A percentile compares a stretch with the other conserved stretches of the same genome.
phyloP scores from a whole-genome alignment of 2,888 invertebrate genomes.

The Cerastoderma edule region DNA sequence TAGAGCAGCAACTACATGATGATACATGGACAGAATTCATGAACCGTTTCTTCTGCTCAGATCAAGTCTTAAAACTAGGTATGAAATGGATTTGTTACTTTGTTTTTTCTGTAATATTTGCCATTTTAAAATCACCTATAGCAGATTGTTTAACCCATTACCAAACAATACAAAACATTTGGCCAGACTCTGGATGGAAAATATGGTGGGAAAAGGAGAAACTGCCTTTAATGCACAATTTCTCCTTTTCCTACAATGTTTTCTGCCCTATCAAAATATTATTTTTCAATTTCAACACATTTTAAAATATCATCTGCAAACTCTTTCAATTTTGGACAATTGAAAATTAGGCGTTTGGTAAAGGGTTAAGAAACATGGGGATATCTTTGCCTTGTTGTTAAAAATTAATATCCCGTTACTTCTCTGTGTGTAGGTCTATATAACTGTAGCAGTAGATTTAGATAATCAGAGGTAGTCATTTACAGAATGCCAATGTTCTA shows the following conservation, averaged over 20 bases:
- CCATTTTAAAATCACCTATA: background rate
- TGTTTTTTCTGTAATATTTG: background rate
- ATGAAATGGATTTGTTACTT: no score
- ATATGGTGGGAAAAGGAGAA: constrained; percentile 7
- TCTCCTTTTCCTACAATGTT: background rate
- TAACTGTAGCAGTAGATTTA: no score
- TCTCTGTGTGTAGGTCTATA: no score
- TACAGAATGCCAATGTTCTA: no score
- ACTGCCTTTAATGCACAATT: background rate
- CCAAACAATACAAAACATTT: background rate
- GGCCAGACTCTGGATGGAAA: background rate
- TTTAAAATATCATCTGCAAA: background rate
- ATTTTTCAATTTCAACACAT: no score
- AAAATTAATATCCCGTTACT: background rate
- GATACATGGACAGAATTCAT: constrained; percentile 74
- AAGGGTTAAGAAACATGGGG: background rate
- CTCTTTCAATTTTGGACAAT: background rate
- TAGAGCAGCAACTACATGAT: constrained; percentile 84
- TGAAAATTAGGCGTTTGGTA: background rate
- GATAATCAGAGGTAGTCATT: no score
- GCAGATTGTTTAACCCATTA: background rate
- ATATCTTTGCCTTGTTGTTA: background rate
- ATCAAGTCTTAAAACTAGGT: constrained; percentile 87
- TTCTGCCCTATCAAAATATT: no score
- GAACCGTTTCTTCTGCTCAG: constrained; percentile 85